Percentiles rank a stretch among this genome's conserved stretches.
Conservation (phyloP, 2,888 invertebrate genomes). For the Alloscopus bannaensis region DNA sequence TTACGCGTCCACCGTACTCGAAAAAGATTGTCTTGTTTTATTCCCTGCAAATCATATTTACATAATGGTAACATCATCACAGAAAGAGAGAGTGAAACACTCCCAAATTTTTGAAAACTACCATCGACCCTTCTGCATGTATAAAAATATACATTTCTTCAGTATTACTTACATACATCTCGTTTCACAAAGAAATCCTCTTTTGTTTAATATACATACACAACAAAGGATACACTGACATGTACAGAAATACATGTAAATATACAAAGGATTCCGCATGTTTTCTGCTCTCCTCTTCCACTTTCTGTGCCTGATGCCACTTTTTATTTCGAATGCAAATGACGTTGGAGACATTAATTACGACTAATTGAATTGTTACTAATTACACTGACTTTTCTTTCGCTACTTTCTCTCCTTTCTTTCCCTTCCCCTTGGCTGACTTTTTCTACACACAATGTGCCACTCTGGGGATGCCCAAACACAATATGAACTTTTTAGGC, state of each 20-base stretch:
- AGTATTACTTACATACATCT: too few species aligned
- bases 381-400: constrained; percentile 73
- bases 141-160: too few species aligned
- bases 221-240: too few species aligned
- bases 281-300: too few species aligned
- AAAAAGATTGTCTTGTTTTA: constrained; percentile 48
- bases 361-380: constrained; percentile 74
- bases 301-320: constrained; percentile 8
- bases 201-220: too few species aligned
- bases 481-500: too few species aligned
- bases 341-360: constrained; percentile 73
- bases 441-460: constrained; percentile 29
- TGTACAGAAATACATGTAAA: too few species aligned
- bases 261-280: too few species aligned
- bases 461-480: neutral
- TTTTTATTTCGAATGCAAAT: constrained; percentile 72
- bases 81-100: constrained; percentile 5
- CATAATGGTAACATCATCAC: constrained; percentile 61
- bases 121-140: too few species aligned
- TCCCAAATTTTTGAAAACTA: too few species aligned
- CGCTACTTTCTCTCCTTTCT: constrained; percentile 65
- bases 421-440: constrained; percentile 63
- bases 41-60: constrained; percentile 66
- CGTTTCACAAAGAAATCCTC: too few species aligned
- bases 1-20: constrained; percentile 36